These are phyloP conservation scores for Bradysia coprophila DNA, from an alignment of 1,140 invertebrate genomes.

Conservation along the genomic window DNA sequence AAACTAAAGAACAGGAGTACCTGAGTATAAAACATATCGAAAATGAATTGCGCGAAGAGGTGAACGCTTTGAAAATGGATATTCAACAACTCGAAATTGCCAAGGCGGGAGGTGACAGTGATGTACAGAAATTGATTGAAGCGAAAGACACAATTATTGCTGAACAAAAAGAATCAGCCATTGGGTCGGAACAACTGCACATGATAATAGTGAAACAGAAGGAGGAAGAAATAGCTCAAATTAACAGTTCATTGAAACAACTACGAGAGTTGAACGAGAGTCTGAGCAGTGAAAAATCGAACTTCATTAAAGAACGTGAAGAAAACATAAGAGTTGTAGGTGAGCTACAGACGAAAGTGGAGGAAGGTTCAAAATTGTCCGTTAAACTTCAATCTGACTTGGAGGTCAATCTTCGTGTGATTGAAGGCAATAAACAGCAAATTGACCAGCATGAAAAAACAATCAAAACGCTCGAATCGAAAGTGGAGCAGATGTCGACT, in stretches of 20 bases:
- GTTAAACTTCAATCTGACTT: no score
- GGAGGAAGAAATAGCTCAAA: background rate
- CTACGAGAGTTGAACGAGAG: no score
- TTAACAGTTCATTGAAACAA: no score
- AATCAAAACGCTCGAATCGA: background rate
- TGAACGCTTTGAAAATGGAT: slow-evolving; percentile 12
- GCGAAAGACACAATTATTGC: background rate
- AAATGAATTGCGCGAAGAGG: slow-evolving; percentile 18
- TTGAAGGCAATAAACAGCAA: background rate
- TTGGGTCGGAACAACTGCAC: background rate
- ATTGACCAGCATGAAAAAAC: background rate
- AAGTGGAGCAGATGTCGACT: no score
- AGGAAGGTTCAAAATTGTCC: no score
- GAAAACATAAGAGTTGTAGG: no score
- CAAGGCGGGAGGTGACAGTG: slow-evolving; percentile 1
- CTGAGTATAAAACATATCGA: slow-evolving; percentile 20
- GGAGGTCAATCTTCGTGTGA: no score
- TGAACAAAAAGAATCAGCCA: background rate
- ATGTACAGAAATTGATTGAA: background rate
- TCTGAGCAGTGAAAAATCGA: no score
- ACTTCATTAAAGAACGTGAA: no score
- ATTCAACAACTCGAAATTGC: slow-evolving; percentile 5
- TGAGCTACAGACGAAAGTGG: no score
- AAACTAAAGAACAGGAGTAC: slow-evolving; percentile 10
- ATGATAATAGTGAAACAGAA: background rate